A percentile compares a stretch with the other conserved stretches of the same genome.
Evolutionary conservation across 2,113 vertebrate genomes (phyloP).

Genomic region (Boleophthalmus pectinirostris): DNA sequence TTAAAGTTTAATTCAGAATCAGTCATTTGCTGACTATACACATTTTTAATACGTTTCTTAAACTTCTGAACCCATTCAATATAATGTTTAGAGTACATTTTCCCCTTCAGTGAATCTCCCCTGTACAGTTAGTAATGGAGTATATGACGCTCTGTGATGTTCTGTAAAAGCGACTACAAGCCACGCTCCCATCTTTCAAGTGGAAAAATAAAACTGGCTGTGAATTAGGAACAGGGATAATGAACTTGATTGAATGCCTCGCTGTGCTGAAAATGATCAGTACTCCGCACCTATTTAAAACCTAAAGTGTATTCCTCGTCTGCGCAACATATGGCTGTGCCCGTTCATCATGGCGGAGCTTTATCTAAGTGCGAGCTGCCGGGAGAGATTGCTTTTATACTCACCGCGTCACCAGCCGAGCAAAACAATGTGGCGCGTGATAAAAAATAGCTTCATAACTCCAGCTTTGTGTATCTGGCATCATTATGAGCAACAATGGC

Average conservation of each 20-base stretch:
- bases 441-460: conserved; percentile 75
- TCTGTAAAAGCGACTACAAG: not conserved
- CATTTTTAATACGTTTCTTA: not conserved
- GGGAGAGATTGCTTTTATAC: conserved; percentile 69
- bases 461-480: conserved; percentile 75
- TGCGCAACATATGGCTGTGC: conserved; percentile 58
- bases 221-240: not conserved
- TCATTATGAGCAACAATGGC: conserved; percentile 78
- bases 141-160: not conserved
- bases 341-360: conserved; percentile 68
- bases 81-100: not conserved
- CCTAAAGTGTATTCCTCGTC: conserved; percentile 37
- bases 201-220: conserved; percentile 2
- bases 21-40: not conserved
- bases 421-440: conserved; percentile 71
- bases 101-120: not conserved
- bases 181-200: conserved; percentile 1
- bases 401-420: conserved; percentile 59
- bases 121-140: not conserved
- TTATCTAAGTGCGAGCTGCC: conserved; percentile 73
- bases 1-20: not conserved
- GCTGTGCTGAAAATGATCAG: conserved; percentile 20
- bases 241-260: conserved; percentile 27
- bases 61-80: not conserved
- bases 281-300: conserved; percentile 22